Conservation (phyloP, 2,797 vertebrate species). For the Darevskia nairensis region DNA sequence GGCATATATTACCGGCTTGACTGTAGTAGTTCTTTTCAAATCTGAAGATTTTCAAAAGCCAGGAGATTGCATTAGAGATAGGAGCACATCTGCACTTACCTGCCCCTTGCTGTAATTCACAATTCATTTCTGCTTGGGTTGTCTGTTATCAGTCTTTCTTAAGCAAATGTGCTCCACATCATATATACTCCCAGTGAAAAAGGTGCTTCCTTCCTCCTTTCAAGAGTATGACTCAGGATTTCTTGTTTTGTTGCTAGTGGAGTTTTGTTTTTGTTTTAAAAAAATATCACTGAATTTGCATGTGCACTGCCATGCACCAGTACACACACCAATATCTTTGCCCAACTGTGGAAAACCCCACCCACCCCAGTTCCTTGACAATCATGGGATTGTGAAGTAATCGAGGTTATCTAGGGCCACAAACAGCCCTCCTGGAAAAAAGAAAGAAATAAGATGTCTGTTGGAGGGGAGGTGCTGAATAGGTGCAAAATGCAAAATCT, state of each 20-base stretch:
- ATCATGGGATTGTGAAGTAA: background rate
- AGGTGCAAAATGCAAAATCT: background rate
- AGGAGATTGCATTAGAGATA: background rate
- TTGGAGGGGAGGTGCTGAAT: background rate
- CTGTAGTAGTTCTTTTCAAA: background rate
- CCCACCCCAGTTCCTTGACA: background rate
- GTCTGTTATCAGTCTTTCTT: background rate
- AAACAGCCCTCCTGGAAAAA: background rate
- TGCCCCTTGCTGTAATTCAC: background rate
- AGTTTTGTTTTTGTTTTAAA: too few species aligned
- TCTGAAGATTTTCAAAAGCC: background rate
- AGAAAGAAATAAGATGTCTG: background rate
- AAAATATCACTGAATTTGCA: background rate
- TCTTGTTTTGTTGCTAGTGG: background rate
- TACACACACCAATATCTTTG: background rate
- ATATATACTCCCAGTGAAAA: background rate
- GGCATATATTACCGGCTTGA: background rate
- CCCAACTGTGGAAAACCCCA: background rate
- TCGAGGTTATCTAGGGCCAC: background rate
- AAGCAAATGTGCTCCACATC: background rate
- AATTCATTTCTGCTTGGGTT: background rate
- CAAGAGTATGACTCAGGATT: background rate
- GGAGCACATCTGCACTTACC: background rate
- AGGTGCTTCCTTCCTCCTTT: background rate
- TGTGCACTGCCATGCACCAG: background rate